Evolutionary conservation across 2,113 vertebrate species (phyloP), one percentile per base, ranked within the genome.

Genomic region (Pheucticus melanocephalus): DNA sequence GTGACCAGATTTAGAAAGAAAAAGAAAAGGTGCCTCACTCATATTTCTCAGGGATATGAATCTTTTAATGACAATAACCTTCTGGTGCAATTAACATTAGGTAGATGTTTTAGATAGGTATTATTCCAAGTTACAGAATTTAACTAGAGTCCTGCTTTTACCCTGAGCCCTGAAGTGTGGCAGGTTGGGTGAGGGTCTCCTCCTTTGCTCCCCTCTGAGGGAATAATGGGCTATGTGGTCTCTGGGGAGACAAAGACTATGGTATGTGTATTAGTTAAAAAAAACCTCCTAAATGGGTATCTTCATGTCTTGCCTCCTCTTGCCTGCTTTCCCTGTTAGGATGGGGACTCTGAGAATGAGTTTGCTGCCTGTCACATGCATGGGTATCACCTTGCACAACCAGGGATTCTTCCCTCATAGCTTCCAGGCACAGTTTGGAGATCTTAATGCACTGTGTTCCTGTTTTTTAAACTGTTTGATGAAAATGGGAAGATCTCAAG

Each of bases 1-100:
- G n/a, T 9, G 5, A 69, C 9, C 5, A 48, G 7, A 39, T 68
- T 42, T 30, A 9, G 31, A 66, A 56, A 54, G 13, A 5, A 19
- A 9, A 35, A 15, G 53, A 10, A 16, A 31, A 44, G 2, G 0
- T 6, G 0, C 4, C 20, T 61, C 9, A 35, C 3, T 28, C 59
- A 2, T 22, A 16, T 87, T 85, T 85, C 8, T 84, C 33, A 44
- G 14, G 8, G 18, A 44, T 54, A 21, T 30, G 12, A 80, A 51
- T 51, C 5, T 90, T 18, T 54, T 80, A 3, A 57, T 31, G 21
- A 7, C 4, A 19, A 19, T 31, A 72, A 40, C 31, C 3, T 72
- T 82, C 30, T 47, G 11, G 4, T 72, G 24, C 6, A 31, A 33
- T 82, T 78, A 57, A 40, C 20, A 5, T 48, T 70, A 66, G 21